Evolutionary conservation across 2,113 vertebrate genomes (phyloP).

Genomic region (Prietella phreatophila): DNA sequence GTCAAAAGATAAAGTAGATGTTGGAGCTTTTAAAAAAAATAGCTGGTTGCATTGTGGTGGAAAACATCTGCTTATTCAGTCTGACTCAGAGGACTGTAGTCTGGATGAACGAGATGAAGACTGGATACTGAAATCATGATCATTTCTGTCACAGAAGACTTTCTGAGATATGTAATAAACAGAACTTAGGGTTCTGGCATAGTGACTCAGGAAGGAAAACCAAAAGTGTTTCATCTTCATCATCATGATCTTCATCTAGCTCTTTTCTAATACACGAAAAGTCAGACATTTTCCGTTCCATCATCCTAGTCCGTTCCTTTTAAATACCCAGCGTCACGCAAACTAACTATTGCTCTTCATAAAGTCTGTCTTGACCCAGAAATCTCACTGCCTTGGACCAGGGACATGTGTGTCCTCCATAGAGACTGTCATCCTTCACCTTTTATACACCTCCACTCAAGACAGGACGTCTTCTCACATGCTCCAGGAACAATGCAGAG

Average conservation of each 20-base stretch:
- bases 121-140: background rate
- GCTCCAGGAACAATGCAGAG: background rate
- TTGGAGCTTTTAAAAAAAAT: background rate
- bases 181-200: too few relatives aligned
- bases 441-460: background rate
- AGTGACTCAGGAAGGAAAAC: too few relatives aligned
- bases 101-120: background rate
- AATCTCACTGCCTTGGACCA: background rate
- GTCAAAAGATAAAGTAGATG: background rate
- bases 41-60: background rate
- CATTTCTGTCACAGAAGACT: background rate
- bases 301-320: background rate
- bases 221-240: background rate
- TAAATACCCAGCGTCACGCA: background rate
- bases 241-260: background rate
- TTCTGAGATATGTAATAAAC: background rate
- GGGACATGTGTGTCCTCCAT: background rate
- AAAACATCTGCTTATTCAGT: background rate
- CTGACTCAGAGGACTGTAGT: background rate
- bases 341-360: background rate
- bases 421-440: background rate
- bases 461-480: background rate
- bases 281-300: background rate
- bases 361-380: slow-evolving; percentile 7
- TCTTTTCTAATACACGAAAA: background rate